Evolutionary conservation across 2,113 vertebrate species (phyloP), one percentile per base, ranked within the genome.

Genomic region (Corythaeola cristata): DNA sequence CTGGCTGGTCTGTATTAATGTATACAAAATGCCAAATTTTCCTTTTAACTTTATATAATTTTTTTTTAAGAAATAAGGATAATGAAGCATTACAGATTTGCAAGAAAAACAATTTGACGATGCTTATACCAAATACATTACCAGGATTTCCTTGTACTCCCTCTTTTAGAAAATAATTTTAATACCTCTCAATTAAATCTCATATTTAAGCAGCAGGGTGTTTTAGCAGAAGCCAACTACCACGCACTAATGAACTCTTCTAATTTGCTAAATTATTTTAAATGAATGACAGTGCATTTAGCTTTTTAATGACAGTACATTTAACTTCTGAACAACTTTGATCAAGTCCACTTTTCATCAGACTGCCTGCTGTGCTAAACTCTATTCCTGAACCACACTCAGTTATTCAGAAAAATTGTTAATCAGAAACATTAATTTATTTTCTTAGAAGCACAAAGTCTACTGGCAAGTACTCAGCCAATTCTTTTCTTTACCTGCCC

Each of bases 251-350:
- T 97, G 83, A 98, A 97, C 93, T 92, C 88, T 96, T 95, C 49
- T 92, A 95, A 95, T 96, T 96, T 92, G 88, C 91, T 94, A 91
- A 97, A 97, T 97, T 95, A 96, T 95, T 96, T 94, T 92, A 94
- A 90, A 94, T 94, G 87, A 97, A 82, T 96, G 93, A 90, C 66
- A 93, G 85, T 87, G 93, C 87, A 85, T 89, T 96, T 92, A 94
- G 74, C 53, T 94, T 95, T 87, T 93, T 94, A 89, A 96, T 90
- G 90, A 88, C 92, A 89, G 86, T 92, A 69, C 89, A 92, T 96
- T 97, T 94, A 96, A 96, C 71, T 96, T 95, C 85, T 94, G 95
- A 97, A 95, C 58, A 96, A 95, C 91, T 96, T 95, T 85, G 91
- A 96, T 97, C 81, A 89, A 97, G 89, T 96, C 89, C 71, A 88